These are phyloP conservation scores for Argyrosomus regius DNA, from an alignment of 2,797 vertebrate genomes.

Conservation along the genomic window DNA sequence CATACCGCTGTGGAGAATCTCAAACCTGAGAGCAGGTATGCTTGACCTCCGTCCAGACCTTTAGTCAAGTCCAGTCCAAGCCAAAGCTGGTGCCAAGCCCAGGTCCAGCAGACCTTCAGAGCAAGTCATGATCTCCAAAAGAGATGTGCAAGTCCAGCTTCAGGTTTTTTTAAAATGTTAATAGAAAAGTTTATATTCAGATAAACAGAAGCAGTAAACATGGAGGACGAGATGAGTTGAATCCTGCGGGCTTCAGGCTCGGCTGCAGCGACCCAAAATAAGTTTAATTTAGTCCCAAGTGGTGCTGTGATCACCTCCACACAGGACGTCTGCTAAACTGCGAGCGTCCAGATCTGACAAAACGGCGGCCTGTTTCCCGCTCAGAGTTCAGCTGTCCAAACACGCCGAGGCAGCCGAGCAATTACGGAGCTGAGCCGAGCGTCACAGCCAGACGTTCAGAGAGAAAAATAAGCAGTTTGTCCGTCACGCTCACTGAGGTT, in stretches of 20 bases:
- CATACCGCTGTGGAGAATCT: conserved; percentile 96
- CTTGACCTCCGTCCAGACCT: not conserved
- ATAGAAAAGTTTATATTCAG: too few relatives aligned
- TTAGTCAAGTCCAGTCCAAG: not conserved
- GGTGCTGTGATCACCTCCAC: not conserved
- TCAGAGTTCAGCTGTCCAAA: conserved; percentile 53
- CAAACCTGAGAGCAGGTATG: conserved; percentile 94
- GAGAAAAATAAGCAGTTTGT: conserved; percentile 40
- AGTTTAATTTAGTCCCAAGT: too few relatives aligned
- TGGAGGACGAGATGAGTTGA: too few relatives aligned
- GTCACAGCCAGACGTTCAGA: not conserved
- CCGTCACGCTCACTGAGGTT: conserved; percentile 11
- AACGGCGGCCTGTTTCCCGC: not conserved
- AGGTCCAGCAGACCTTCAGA: not conserved
- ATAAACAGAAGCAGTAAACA: too few relatives aligned
- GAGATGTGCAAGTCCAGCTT: too few relatives aligned
- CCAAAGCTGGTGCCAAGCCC: too few relatives aligned
- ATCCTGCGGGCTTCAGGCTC: too few relatives aligned
- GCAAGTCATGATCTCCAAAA: too few relatives aligned
- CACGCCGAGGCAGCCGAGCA: conserved; percentile 12
- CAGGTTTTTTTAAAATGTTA: too few relatives aligned
- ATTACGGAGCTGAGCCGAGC: not conserved
- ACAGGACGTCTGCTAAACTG: not conserved
- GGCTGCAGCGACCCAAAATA: too few relatives aligned
- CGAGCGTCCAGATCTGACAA: not conserved